A percentile compares a stretch with the other conserved stretches of the same genome.
Evolutionary conservation across 1,140 invertebrate genomes (phyloP).

Genomic region (Neotoxoptera formosana): DNA sequence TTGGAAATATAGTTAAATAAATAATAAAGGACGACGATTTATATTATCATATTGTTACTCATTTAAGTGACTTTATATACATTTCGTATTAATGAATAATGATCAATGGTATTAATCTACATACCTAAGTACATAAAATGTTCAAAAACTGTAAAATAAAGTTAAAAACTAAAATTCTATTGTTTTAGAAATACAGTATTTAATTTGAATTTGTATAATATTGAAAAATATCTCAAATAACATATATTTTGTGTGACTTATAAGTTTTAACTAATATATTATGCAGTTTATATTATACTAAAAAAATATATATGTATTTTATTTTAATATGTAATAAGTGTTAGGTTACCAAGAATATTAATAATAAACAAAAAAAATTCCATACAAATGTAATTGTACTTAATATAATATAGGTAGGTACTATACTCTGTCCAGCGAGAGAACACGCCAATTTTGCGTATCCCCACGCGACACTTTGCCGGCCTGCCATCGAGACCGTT

Average conservation of each 20-base stretch:
- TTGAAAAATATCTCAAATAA: not conserved
- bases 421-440: too few species aligned
- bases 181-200: not conserved
- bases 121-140: not conserved
- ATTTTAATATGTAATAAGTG: too few species aligned
- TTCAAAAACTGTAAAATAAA: not conserved
- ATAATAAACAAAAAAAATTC: too few species aligned
- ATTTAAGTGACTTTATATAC: not conserved
- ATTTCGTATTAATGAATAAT: not conserved
- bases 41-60: not conserved
- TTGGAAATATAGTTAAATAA: not conserved
- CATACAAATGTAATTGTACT: too few species aligned
- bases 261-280: not conserved
- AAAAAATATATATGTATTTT: too few species aligned
- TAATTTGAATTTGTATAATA: not conserved
- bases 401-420: too few species aligned
- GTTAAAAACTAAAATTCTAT: not conserved
- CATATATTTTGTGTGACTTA: not conserved
- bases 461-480: too few species aligned
- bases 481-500: too few species aligned
- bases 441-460: too few species aligned
- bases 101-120: not conserved
- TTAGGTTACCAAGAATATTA: too few species aligned
- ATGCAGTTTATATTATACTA: too few species aligned
- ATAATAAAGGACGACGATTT: not conserved